A percentile compares a stretch with the other conserved stretches of the same genome.
These are phyloP conservation scores for Polyommatus icarus DNA, from an alignment of 2,888 invertebrate species.

Conservation along the genomic window DNA sequence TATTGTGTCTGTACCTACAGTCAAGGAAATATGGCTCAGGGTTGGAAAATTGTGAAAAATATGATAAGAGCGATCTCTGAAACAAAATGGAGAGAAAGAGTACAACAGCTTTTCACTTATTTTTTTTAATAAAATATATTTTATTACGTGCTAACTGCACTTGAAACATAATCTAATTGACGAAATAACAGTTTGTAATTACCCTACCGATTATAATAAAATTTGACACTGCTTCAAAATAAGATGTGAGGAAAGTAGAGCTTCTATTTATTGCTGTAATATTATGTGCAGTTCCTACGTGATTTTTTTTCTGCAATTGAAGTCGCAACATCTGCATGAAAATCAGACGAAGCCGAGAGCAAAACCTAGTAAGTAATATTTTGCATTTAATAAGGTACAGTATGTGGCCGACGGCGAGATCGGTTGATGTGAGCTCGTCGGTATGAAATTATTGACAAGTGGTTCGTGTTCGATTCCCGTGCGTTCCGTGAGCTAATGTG, in stretches of 20 bases:
- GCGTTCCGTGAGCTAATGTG: conserved; percentile 54
- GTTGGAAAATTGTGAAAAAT: too few species aligned
- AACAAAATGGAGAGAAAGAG: too few species aligned
- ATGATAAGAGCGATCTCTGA: too few species aligned
- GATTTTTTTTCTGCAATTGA: background rate
- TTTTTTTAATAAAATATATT: too few species aligned
- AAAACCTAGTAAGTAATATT: conserved; percentile 64
- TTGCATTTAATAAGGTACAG: conserved; percentile 76
- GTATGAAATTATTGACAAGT: conserved; percentile 78
- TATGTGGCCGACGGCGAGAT: conserved; percentile 72
- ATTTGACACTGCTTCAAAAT: too few species aligned
- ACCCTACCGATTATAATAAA: too few species aligned
- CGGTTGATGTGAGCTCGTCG: conserved; percentile 64
- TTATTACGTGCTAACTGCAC: too few species aligned
- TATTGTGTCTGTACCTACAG: background rate
- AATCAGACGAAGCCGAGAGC: background rate
- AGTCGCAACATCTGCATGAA: background rate
- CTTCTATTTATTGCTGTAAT: background rate
- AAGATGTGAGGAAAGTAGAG: too few species aligned
- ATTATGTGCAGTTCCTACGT: background rate
- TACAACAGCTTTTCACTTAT: too few species aligned
- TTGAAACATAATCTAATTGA: too few species aligned
- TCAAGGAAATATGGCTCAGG: conserved; percentile 30
- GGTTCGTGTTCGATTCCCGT: conserved; percentile 76
- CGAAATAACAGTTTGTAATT: too few species aligned